Base-by-base conservation (phyloP, 2,888 invertebrate genomes). In the Himalopsyche tibetana region DNA sequence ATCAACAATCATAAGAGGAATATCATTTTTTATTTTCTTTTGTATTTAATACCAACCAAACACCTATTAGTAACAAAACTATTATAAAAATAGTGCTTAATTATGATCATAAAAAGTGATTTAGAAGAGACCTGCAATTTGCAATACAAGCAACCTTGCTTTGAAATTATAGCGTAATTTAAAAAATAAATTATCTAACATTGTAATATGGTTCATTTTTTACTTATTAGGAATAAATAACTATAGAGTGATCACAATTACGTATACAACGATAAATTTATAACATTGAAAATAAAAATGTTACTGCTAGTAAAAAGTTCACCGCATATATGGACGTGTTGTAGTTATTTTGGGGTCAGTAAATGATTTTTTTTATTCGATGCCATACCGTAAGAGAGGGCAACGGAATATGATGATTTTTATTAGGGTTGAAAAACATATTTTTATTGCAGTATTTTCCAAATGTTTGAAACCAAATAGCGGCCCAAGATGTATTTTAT, bases 321-420 rank as follows among this genome's bases (percentile, higher is more conserved):
- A 28, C 19, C 19, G 11, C 19, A 28, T 63, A 63, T 19, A n/a
- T 63, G 63, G n/a, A 19, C 63, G 28, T 28, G 19, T 63, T 63
- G 63, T 63, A 63, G 63, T 63, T 63, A 63, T 63, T 28, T 11
- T 19, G 63, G 63, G 63, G 63, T 63, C 63, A 63, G 63, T 63
- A 63, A 63, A 63, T 63, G 63, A 63, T 63, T 63, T 63, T 63
- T 63, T 63, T 63, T 63, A 63, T 63, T 63, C 28, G 63, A 63
- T 63, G 63, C 63, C 63, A 19, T 63, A 28, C 63, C 63, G 19
- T 63, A 63, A 28, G 28, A 19, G 19, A 19, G 63, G 63, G 63
- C 63, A 63, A 63, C 63, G 19, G 63, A 63, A 63, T 63, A 63
- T 63, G 63, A 63, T 63, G 63, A 63, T 63, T 63, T 63, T 63